Evolutionary conservation across 2,797 vertebrate species (phyloP).

Genomic region (Psittacula echo): DNA sequence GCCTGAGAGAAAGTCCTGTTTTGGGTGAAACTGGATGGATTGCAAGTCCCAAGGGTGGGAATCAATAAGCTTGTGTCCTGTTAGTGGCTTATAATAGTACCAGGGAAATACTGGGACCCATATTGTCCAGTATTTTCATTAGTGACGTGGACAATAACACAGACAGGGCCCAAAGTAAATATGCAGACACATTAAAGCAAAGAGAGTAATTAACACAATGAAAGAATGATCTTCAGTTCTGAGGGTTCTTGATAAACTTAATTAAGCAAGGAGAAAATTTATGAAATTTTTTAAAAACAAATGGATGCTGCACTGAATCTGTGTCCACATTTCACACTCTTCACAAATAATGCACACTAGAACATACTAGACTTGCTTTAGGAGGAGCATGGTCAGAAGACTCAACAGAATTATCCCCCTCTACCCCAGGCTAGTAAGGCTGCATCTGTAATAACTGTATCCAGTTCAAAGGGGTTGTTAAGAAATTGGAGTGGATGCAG

Average conservation of each 20-base stretch:
- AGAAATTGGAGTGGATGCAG: background rate
- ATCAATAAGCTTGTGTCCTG: background rate
- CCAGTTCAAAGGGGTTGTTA: background rate
- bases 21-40: background rate
- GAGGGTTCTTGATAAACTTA: background rate
- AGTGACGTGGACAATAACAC: background rate
- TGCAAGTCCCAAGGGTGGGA: background rate
- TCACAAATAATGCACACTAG: background rate
- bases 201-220: background rate
- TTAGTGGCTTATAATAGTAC: background rate
- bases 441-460: background rate
- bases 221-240: background rate
- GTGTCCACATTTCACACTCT: background rate
- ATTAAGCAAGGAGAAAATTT: background rate
- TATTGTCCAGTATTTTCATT: background rate
- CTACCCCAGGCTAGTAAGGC: background rate
- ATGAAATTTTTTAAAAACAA: background rate
- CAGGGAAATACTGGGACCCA: background rate
- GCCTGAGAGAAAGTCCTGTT: background rate
- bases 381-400: background rate
- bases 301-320: background rate
- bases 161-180: background rate
- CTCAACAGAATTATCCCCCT: background rate
- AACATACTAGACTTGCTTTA: background rate
- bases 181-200: background rate